Percentiles rank a stretch among this genome's conserved stretches.
Evolutionary conservation across 2,113 vertebrate genomes (phyloP).

Genomic region (Narcine bancroftii): DNA sequence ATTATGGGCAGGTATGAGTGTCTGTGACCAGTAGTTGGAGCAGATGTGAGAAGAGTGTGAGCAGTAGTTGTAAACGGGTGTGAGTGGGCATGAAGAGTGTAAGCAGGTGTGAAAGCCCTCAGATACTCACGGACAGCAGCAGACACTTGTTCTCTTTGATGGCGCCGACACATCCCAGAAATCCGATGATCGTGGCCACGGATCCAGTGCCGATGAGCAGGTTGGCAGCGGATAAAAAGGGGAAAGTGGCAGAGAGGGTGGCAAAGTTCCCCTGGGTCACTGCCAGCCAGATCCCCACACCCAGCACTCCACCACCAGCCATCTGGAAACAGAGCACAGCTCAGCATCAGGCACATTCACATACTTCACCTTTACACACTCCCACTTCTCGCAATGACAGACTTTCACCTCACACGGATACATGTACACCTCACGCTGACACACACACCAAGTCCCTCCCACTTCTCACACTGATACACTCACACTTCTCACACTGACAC

Average conservation of each 20-base stretch:
- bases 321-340: constrained; percentile 51
- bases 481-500: background rate
- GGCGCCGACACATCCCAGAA: constrained; percentile 90
- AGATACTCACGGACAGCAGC: constrained; percentile 78
- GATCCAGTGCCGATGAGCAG: constrained; percentile 82
- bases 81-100: background rate
- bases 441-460: background rate
- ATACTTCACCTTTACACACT: background rate
- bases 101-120: background rate
- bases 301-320: constrained; percentile 69
- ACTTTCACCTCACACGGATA: background rate
- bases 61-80: background rate
- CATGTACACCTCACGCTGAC: background rate
- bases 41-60: background rate
- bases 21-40: too few relatives aligned
- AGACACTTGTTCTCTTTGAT: constrained; percentile 91
- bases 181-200: constrained; percentile 92
- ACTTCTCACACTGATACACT: background rate
- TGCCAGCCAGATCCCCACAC: constrained; percentile 70
- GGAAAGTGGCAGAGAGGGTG: constrained; percentile 89
- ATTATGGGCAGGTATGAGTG: too few relatives aligned
- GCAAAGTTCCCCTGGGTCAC: constrained; percentile 85
- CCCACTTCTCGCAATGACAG: background rate
- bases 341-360: background rate
- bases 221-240: constrained; percentile 90